These are phyloP conservation scores for Neolamprologus longior DNA, from an alignment of 2,113 vertebrate species.

Conservation along the genomic window DNA sequence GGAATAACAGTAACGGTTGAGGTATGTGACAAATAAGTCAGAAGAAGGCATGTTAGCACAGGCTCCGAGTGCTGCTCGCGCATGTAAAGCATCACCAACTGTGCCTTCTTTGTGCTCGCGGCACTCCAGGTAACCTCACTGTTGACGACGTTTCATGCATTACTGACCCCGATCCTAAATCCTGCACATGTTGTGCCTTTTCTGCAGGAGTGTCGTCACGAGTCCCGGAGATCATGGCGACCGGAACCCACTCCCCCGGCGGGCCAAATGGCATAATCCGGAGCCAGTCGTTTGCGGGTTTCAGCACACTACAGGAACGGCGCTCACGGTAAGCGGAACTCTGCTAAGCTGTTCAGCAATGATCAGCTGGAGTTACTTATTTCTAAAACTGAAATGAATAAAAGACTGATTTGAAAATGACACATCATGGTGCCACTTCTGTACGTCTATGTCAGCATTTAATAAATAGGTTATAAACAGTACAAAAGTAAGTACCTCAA, in stretches of 20 bases:
- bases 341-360: neutral
- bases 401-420: neutral
- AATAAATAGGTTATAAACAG: neutral
- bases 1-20: neutral
- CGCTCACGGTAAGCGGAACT: conserved; percentile 80
- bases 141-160: neutral
- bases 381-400: neutral
- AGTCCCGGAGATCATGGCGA: conserved; percentile 90
- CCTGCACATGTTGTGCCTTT: neutral
- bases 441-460: neutral
- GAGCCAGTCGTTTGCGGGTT: conserved; percentile 96
- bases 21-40: conserved; percentile 6
- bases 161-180: neutral
- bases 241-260: conserved; percentile 89
- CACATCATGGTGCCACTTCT: neutral
- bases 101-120: neutral
- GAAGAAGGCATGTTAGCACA: conserved; percentile 23
- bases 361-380: neutral
- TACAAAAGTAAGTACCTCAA: neutral
- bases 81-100: neutral
- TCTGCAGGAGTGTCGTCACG: conserved; percentile 82
- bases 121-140: conserved; percentile 3
- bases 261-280: conserved; percentile 97
- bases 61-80: conserved; percentile 34
- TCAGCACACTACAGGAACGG: conserved; percentile 92